A percentile compares a stretch with the other conserved stretches of the same genome.
Evolutionary conservation across 2,797 vertebrate genomes (phyloP).

Genomic region (Amazona finschi): DNA sequence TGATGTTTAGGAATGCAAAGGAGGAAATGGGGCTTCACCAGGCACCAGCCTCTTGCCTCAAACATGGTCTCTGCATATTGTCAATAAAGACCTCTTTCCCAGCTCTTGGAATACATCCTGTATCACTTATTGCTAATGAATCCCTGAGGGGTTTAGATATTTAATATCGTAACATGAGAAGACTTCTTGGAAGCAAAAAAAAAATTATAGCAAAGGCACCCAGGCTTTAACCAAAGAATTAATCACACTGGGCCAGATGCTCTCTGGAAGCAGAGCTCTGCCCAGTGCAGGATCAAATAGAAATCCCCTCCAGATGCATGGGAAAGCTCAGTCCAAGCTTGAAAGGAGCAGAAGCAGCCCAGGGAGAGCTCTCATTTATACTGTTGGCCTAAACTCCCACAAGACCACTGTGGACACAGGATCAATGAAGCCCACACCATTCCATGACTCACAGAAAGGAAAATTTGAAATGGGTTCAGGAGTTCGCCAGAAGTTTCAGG

Average conservation of each 20-base stretch:
- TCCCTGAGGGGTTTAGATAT: not conserved
- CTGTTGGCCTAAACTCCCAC: not conserved
- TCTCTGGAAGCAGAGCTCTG: not conserved
- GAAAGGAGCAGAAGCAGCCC: not conserved
- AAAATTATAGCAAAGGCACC: not conserved
- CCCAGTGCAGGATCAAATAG: not conserved
- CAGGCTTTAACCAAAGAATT: conserved; percentile 3
- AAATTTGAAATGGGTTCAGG: not conserved
- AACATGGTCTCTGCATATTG: not conserved
- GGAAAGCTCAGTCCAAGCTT: not conserved
- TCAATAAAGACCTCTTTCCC: not conserved
- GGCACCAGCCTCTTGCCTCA: not conserved
- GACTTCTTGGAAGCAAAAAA: not conserved
- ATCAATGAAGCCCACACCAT: not conserved
- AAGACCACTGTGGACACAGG: not conserved
- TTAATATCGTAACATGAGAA: conserved; percentile 14
- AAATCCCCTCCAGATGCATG: not conserved
- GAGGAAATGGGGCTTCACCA: not conserved
- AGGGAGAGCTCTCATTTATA: not conserved
- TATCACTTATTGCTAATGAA: conserved; percentile 37
- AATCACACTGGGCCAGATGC: not conserved
- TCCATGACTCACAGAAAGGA: not conserved
- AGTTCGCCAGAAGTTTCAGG: not conserved
- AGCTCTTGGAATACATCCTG: not conserved
- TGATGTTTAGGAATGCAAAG: not conserved